Base-by-base conservation (phyloP, 2,113 vertebrate species). In the Mormoops blainvillei region DNA sequence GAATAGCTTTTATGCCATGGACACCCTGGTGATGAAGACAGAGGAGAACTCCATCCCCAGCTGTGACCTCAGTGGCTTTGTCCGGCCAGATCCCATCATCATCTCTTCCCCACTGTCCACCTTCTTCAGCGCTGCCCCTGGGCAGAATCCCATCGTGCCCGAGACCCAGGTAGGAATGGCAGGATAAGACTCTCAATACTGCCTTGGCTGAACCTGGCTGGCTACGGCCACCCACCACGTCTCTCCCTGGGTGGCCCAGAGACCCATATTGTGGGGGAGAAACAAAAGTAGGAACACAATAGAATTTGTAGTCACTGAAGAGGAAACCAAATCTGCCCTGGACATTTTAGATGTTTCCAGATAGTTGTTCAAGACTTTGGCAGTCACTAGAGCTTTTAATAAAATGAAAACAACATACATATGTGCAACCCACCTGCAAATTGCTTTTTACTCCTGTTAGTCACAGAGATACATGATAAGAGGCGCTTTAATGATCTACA, bases 1-100 rank as follows among this genome's bases (percentile, higher is more conserved):
- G 99, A 99, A 99, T 89, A 99, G 99, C 97, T 99, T 99, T 97
- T 99, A 99, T 28, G 99, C 99, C 97, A 99, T 99, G 99, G 99
- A 99, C 98, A 99, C 99, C 0, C 99, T 99, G 85, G 99, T 99
- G 97, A 99, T 99, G 99, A 99, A 99, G 98, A 99, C 99, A 0
- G 99, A 99, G 97, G 99, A 99, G 98, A 99, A 99, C 98, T 99
- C 99, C 98, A 99, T 99, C 98, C 99, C 99, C 80, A 99, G 99
- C 98, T 99, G 99, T 91, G 99, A 99, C 97, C 99, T 99, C 97
- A 99, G 99, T 82, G 99, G 99, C 89, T 99, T 99, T 98, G 98
- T 99, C 96, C 98, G 99, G 92, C 99, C 99, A 6, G 99, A 99
- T 95, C 99, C 99, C 2, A 98, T 99, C 98, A 99, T 99, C 97